phyloP scores from a whole-genome alignment of 2,797 vertebrate species.

The Selene dorsalis region DNA sequence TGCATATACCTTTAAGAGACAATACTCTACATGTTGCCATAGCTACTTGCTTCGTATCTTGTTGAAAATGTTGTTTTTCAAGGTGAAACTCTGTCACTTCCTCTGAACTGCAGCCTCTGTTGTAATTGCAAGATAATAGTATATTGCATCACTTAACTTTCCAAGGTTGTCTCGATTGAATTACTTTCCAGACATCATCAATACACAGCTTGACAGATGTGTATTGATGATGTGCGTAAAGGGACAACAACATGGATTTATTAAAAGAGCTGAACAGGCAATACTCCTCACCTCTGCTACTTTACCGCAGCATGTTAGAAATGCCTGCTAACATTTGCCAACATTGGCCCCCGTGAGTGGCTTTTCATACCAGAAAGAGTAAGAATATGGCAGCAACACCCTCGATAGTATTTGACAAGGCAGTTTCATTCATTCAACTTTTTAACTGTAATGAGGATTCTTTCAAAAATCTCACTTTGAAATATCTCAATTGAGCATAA shows the following conservation, averaged over 20 bases:
- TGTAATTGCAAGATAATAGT: neutral
- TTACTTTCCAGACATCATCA: neutral
- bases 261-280: neutral
- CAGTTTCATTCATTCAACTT: neutral
- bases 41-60: neutral
- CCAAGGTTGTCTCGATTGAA: neutral
- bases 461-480: neutral
- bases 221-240: too few species aligned
- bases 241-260: neutral
- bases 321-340: neutral
- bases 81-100: neutral
- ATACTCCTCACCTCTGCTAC: neutral
- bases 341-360: neutral
- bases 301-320: neutral
- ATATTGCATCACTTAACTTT: neutral
- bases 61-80: neutral
- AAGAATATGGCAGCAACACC: neutral
- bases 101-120: neutral
- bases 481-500: neutral
- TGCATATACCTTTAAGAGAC: neutral
- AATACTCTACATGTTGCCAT: neutral
- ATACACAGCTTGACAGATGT: neutral
- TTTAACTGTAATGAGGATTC: neutral
- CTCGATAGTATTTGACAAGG: neutral
- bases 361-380: neutral